A percentile compares a stretch with the other conserved stretches of the same genome.
phyloP scores from a whole-genome alignment of 2,113 vertebrate genomes.

The Alligator sinensis region DNA sequence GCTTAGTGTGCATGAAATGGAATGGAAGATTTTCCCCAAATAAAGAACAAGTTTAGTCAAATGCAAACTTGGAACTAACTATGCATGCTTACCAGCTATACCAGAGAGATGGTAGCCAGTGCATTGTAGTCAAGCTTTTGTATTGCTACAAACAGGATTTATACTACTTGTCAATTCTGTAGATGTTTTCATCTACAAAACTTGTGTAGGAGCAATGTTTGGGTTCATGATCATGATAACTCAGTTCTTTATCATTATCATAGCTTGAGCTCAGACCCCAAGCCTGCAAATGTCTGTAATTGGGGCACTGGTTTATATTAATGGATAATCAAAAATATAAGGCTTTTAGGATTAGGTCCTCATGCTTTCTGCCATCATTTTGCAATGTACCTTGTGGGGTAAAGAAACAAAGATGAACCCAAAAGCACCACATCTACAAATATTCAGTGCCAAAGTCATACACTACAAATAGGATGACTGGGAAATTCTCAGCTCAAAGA shows the following conservation, averaged over 20 bases:
- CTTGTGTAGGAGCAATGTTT: neutral
- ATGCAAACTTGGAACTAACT: neutral
- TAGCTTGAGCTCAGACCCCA: neutral
- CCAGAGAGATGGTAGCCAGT: rapidly evolving
- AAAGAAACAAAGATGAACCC: neutral
- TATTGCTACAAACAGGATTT: neutral
- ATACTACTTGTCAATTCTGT: neutral
- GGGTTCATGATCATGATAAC: neutral
- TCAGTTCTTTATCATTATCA: neutral
- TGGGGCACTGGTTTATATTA: neutral
- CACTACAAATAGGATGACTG: neutral
- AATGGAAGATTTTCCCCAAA: neutral
- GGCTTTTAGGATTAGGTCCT: neutral
- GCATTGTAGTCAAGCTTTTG: neutral
- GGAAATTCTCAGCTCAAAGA: neutral
- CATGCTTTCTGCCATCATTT: neutral
- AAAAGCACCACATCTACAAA: neutral
- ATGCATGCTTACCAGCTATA: rapidly evolving
- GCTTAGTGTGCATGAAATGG: rapidly evolving
- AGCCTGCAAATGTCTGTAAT: neutral
- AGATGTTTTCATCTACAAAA: neutral
- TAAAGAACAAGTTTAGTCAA: neutral
- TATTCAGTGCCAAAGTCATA: neutral
- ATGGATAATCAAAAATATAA: neutral
- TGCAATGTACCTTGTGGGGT: neutral